Conservation (phyloP, 2,888 invertebrate species). For the Harpalus rufipes region DNA sequence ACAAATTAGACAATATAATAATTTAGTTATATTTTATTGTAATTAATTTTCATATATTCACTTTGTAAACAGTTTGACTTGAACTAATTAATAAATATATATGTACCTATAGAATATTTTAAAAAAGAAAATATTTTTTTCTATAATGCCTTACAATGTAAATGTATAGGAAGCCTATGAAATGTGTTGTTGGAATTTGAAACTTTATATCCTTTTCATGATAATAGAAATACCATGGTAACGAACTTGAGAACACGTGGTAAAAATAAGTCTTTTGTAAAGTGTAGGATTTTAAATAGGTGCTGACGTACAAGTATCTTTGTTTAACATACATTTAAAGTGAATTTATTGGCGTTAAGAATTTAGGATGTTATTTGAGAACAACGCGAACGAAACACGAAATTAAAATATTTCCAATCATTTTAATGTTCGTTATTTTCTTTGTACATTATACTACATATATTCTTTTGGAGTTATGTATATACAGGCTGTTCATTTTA, state of each 20-base stretch:
- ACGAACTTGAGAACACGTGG: background rate
- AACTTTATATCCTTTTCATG: background rate
- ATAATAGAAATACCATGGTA: background rate
- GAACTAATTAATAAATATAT: background rate
- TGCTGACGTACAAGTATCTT: background rate
- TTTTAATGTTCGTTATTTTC: background rate
- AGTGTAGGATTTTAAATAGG: background rate
- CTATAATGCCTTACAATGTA: background rate
- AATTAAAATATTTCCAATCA: background rate
- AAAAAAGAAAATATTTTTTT: background rate
- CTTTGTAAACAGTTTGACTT: background rate
- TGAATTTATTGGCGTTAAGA: background rate
- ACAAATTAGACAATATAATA: background rate
- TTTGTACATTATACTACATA: background rate
- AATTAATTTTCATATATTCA: background rate
- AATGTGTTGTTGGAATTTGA: background rate
- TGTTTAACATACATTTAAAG: background rate
- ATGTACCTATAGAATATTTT: background rate
- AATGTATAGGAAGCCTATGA: background rate
- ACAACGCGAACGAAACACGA: background rate
- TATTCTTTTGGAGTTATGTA: too few relatives aligned
- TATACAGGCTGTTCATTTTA: too few relatives aligned
- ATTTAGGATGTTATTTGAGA: background rate
- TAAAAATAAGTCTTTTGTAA: conserved; percentile 7
- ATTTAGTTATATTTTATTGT: too few relatives aligned